These are phyloP conservation scores for Nothocercus julius DNA, from an alignment of 2,113 vertebrate genomes.

Conservation along the genomic window DNA sequence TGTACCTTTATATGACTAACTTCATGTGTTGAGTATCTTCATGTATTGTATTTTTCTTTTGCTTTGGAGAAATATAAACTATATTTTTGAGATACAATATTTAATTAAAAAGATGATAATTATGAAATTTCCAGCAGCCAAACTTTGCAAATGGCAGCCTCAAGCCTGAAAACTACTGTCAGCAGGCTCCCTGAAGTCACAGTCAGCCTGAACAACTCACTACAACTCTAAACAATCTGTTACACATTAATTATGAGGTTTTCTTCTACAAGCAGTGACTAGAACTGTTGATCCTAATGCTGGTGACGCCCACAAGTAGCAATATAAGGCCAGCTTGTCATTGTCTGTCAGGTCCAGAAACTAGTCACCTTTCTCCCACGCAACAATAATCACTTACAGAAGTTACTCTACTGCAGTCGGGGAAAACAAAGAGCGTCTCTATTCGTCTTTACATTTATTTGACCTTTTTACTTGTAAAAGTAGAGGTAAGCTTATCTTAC, in stretches of 20 bases:
- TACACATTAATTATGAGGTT: neutral
- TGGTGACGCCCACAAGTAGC: rapidly evolving
- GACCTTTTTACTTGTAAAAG: neutral
- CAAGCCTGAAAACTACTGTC: neutral
- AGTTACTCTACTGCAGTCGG: neutral
- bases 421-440: neutral
- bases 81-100: slow-evolving; percentile 50
- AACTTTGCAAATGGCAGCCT: slow-evolving; percentile 13
- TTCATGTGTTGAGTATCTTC: neutral
- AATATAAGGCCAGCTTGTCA: neutral
- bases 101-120: slow-evolving; percentile 53
- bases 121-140: slow-evolving; percentile 27
- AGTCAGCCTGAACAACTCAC: neutral
- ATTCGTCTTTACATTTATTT: neutral
- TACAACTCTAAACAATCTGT: neutral
- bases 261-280: neutral
- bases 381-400: rapidly evolving
- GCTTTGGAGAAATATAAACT: slow-evolving; percentile 7
- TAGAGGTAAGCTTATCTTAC: neutral
- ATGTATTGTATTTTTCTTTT: neutral
- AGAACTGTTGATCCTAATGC: neutral
- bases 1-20: slow-evolving; percentile 53
- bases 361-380: neutral
- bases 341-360: neutral
- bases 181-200: neutral